phyloP scores from a whole-genome alignment of 2,113 vertebrate species.

The Osmerus eperlanus region DNA sequence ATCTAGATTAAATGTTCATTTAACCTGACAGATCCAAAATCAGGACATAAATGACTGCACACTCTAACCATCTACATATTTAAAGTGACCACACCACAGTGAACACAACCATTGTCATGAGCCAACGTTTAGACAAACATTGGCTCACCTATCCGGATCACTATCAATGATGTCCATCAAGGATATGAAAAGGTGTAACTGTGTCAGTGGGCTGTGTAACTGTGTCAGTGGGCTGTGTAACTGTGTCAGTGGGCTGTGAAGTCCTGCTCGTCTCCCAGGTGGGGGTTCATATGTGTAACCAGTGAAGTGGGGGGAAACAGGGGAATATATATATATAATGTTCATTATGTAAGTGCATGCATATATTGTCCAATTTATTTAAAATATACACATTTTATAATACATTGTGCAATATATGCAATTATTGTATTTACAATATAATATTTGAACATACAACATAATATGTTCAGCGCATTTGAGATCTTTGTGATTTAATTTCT shows the following conservation, averaged over 20 bases:
- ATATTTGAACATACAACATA: slow-evolving; percentile 35
- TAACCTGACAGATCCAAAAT: background rate
- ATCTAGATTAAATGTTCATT: background rate
- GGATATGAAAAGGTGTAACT: too few species aligned
- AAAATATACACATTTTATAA: slow-evolving; percentile 62
- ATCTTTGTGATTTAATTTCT: slow-evolving; percentile 16
- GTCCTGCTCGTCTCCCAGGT: too few species aligned
- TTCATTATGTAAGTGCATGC: slow-evolving; percentile 43
- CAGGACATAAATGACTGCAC: background rate
- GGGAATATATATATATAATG: slow-evolving; percentile 30
- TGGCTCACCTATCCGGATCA: too few species aligned
- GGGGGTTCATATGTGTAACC: too few species aligned
- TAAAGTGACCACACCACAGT: too few species aligned
- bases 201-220: too few species aligned
- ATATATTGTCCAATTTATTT: slow-evolving; percentile 60
- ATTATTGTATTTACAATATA: slow-evolving; percentile 49
- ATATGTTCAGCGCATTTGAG: slow-evolving; percentile 47
- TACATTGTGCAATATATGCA: slow-evolving; percentile 60
- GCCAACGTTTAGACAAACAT: too few species aligned
- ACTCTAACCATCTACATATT: background rate
- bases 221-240: too few species aligned
- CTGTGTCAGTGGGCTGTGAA: too few species aligned
- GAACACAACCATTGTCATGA: too few species aligned
- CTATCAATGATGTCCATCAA: too few species aligned
- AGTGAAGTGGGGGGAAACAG: background rate